These are phyloP conservation scores for Calosoma granatense DNA, from an alignment of 1,140 invertebrate species.

Conservation along the genomic window DNA sequence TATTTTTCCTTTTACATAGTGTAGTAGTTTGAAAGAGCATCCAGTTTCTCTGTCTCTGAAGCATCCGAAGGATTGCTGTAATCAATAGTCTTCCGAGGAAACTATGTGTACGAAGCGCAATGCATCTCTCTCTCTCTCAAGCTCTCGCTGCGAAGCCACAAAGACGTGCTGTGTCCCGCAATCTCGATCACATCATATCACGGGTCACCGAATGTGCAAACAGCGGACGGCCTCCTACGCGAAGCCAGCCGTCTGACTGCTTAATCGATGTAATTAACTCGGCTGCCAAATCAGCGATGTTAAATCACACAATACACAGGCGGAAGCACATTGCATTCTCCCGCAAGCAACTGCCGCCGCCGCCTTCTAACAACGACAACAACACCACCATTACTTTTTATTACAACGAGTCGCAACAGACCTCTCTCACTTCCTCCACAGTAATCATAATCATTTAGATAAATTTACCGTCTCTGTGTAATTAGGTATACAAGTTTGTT, in stretches of 20 bases:
- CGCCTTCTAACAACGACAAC: neutral
- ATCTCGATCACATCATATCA: too few relatives aligned
- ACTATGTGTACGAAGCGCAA: too few relatives aligned
- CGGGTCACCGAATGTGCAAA: neutral
- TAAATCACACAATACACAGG: slow-evolving; percentile 1
- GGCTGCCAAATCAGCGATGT: slow-evolving; percentile 2
- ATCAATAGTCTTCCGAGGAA: too few relatives aligned
- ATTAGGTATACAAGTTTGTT: neutral
- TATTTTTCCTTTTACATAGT: too few relatives aligned
- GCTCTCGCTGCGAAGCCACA: too few relatives aligned
- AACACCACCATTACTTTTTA: neutral
- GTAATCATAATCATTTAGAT: slow-evolving; percentile 4
- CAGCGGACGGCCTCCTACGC: too few relatives aligned
- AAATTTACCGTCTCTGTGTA: neutral
- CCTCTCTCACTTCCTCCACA: neutral
- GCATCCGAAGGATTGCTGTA: too few relatives aligned
- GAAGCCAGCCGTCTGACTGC: neutral
- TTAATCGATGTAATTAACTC: neutral
- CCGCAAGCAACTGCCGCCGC: neutral
- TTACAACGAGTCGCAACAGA: neutral
- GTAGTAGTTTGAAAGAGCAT: too few relatives aligned
- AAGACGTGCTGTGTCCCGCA: too few relatives aligned
- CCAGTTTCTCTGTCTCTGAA: too few relatives aligned
- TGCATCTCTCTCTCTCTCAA: too few relatives aligned
- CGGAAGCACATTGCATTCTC: too few relatives aligned